These are phyloP conservation scores for Chlorodrepanis virens DNA, from an alignment of 2,113 vertebrate genomes.

Conservation along the genomic window DNA sequence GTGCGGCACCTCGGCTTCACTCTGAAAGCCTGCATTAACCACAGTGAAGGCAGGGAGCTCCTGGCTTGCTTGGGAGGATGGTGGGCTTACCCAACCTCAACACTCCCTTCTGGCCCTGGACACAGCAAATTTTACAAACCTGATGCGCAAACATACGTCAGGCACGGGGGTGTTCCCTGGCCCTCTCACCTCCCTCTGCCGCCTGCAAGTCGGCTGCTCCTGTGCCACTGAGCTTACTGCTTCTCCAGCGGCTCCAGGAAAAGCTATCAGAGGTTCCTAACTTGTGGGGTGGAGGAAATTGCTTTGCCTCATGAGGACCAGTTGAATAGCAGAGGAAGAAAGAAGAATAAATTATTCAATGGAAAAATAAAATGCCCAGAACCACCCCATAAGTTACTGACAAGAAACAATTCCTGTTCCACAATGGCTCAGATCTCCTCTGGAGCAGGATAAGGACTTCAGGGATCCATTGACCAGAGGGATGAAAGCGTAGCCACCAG, in stretches of 20 bases:
- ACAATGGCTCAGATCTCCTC: neutral
- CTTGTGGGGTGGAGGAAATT: neutral
- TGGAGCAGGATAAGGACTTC: neutral
- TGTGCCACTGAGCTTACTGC: neutral
- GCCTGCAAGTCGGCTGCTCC: neutral
- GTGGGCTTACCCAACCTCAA: neutral
- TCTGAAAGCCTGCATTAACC: neutral
- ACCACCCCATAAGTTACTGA: neutral
- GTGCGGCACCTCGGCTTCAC: rapidly evolving
- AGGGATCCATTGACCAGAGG: neutral
- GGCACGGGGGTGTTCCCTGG: neutral
- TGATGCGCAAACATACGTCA: rapidly evolving
- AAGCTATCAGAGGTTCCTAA: neutral
- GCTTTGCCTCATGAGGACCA: neutral
- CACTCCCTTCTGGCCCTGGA: rapidly evolving
- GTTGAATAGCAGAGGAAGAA: neutral
- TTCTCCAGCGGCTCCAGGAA: neutral
- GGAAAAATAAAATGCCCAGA: neutral
- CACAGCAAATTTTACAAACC: neutral
- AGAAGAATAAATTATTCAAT: neutral
- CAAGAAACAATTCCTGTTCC: neutral
- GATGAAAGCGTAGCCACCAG: neutral
- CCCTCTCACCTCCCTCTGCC: rapidly evolving
- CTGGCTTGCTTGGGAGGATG: neutral
- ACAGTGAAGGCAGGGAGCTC: neutral